These are phyloP conservation scores for Ceratina japonica DNA, from an alignment of 1,140 invertebrate species.

Conservation along the genomic window DNA sequence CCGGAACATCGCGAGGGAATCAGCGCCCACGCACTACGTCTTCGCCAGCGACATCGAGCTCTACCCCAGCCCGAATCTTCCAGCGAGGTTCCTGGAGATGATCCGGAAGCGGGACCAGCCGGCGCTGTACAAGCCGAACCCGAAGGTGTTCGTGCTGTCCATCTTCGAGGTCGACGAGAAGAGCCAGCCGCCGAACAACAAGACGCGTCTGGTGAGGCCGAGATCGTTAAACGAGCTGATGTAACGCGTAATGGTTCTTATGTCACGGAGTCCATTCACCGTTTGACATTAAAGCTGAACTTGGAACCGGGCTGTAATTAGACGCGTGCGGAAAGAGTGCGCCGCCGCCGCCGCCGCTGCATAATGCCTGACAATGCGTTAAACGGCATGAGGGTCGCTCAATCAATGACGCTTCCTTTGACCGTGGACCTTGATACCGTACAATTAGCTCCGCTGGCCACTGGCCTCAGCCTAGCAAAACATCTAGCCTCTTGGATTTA, in stretches of 20 bases:
- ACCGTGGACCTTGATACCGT: slow-evolving; percentile 59
- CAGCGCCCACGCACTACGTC: slow-evolving; percentile 90
- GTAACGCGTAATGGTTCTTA: background rate
- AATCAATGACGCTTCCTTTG: slow-evolving; percentile 65
- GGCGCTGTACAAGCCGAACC: slow-evolving; percentile 83
- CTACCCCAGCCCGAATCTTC: slow-evolving; percentile 90
- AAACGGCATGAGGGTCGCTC: slow-evolving; percentile 50
- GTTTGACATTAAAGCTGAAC: slow-evolving; percentile 19
- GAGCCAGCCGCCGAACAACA: slow-evolving; percentile 85
- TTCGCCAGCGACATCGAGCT: slow-evolving; percentile 93
- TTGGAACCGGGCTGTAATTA: slow-evolving; percentile 40
- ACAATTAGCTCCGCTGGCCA: slow-evolving; percentile 45
- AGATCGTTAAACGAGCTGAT: background rate
- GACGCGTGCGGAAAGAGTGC: slow-evolving; percentile 32
- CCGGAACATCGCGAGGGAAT: slow-evolving; percentile 90
- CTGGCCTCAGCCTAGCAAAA: slow-evolving; percentile 14
- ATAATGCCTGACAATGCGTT: slow-evolving; percentile 36
- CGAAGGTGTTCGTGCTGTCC: slow-evolving; percentile 89
- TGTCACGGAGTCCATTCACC: background rate
- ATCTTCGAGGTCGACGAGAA: slow-evolving; percentile 91
- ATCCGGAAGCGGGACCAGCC: slow-evolving; percentile 85
- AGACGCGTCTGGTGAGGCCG: slow-evolving; percentile 83
- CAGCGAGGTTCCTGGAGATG: slow-evolving; percentile 89
- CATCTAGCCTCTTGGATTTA: too few species aligned
- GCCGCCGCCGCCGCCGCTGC: slow-evolving; percentile 11